phyloP scores from a whole-genome alignment of 2,113 vertebrate species.

The Euleptes europaea region DNA sequence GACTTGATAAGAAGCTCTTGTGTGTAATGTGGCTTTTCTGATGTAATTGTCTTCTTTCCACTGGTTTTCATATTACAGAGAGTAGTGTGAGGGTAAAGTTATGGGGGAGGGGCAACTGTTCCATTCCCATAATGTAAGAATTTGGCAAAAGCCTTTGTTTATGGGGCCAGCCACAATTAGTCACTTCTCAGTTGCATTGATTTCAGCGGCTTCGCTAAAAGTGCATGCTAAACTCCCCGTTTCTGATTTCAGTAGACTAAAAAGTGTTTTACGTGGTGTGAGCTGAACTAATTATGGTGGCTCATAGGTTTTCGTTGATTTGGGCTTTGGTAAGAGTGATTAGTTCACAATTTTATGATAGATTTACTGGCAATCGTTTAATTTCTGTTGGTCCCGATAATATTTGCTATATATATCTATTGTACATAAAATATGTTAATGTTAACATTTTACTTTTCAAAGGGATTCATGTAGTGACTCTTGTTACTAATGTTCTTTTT shows the following conservation, averaged over 20 bases:
- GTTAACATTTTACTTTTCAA: too few species aligned
- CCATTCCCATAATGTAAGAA: neutral
- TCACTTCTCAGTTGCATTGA: neutral
- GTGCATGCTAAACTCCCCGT: neutral
- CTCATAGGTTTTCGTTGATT: neutral
- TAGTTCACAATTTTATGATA: neutral
- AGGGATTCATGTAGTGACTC: neutral
- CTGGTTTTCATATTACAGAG: neutral
- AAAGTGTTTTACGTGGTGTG: neutral
- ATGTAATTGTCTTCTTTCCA: neutral
- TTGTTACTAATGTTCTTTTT: constrained; percentile 29
- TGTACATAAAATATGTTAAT: neutral
- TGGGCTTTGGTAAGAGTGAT: neutral
- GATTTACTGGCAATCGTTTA: neutral
- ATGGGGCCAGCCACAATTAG: neutral
- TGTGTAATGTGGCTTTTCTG: neutral
- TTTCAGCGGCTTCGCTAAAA: neutral
- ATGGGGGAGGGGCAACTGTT: neutral
- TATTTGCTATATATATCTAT: neutral
- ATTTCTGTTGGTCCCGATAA: neutral
- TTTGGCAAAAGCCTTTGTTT: neutral
- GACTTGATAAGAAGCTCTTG: neutral
- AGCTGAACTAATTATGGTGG: neutral
- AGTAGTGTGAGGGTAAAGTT: neutral
- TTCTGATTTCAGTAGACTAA: neutral